Conservation (phyloP, 2,113 vertebrate genomes). For the Numenius arquata region DNA sequence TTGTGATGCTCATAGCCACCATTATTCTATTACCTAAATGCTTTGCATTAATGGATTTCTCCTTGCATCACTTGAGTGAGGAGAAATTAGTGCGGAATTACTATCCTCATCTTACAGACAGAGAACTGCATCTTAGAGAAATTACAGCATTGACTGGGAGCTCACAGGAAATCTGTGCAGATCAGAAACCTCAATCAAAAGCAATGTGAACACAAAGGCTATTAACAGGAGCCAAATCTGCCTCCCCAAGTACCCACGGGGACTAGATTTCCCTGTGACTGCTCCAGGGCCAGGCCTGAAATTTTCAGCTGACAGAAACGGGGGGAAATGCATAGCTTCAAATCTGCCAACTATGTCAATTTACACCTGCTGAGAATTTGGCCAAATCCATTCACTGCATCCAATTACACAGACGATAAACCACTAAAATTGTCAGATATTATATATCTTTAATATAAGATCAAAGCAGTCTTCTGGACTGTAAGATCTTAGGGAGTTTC, state of each 20-base stretch:
- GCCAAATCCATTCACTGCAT: background rate
- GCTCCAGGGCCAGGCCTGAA: background rate
- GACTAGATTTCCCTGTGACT: background rate
- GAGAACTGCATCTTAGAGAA: background rate
- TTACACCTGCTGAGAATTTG: background rate
- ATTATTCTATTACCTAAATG: background rate
- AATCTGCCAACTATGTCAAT: background rate
- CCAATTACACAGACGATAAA: background rate
- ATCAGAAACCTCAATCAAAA: background rate
- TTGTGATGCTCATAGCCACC: background rate
- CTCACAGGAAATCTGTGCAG: background rate
- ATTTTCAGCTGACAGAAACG: background rate
- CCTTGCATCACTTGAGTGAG: background rate
- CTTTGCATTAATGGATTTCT: slow-evolving; percentile 4
- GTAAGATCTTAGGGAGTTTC: background rate
- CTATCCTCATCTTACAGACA: background rate
- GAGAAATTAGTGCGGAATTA: slow-evolving; percentile 5
- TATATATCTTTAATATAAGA: background rate
- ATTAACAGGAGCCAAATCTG: background rate
- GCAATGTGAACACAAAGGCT: background rate
- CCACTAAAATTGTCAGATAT: background rate
- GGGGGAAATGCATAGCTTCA: background rate
- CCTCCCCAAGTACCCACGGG: background rate
- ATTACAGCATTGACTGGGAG: background rate
- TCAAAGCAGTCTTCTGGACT: background rate